Base-by-base conservation (phyloP, 1,140 invertebrate genomes). In the Platorchestia sp. region DNA sequence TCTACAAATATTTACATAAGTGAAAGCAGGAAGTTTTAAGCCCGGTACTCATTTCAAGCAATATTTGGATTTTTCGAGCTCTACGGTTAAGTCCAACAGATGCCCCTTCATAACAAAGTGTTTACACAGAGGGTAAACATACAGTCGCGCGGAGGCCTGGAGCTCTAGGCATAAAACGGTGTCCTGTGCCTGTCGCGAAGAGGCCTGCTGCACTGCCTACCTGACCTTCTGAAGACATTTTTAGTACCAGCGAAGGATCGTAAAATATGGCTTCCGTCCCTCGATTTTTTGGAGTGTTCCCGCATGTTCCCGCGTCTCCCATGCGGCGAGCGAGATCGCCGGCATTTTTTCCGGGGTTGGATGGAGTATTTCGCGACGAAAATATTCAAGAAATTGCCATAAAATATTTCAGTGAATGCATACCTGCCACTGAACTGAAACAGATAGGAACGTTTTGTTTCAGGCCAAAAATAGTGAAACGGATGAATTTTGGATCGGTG, bases 41-140 rank as follows among this genome's bases (percentile, higher is more conserved):
- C 22, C 10, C 3, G 43, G 45, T 44, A 36, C 43, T 42, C 44
- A 93, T 93, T 93, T 93, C 45, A 93, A 44, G 43, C 45, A 44
- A 93, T 93, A 93, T 93, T 93, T 93, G 44, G 91, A 44, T 40
- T 42, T 45, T 45, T 93, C 44, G 41, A 44, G 91, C 91, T 93
- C 45, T 45, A 93, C 43, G 7, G 14, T 44, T 93, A 44, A 93
- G 43, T 47, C 45, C 91, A 93, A 93, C 91, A 93, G 91, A 93
- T 93, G 91, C 91, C 45, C 45, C 91, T 93, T 44, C 91, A 93
- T 93, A 93, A 93, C 91, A 93, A 93, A 93, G 91, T 93, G 91
- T 93, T 93, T 93, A 93, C 91, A n/a, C 43, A 0, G 43, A 7
- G 45, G 91, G 47, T 93, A 93, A 93, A 93, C 91, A 93, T 44